Evolutionary conservation across 2,113 vertebrate genomes (phyloP).

Genomic region (Platichthys stellatus): DNA sequence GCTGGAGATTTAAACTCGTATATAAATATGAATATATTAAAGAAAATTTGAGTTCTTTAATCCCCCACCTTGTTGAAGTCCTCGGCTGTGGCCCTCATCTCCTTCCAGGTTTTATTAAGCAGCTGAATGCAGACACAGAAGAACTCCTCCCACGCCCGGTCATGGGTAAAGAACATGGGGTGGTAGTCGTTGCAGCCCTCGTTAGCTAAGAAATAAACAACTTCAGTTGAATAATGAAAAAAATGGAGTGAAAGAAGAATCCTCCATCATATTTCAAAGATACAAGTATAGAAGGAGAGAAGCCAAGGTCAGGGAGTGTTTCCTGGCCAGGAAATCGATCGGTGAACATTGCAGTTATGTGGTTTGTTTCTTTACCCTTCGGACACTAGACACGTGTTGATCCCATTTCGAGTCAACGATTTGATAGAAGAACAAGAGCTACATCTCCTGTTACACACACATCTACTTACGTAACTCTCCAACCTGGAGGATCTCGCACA

Average conservation of each 20-base stretch:
- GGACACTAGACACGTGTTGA: background rate
- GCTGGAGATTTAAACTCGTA: background rate
- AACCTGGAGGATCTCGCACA: slow-evolving; percentile 97
- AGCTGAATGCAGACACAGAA: slow-evolving; percentile 98
- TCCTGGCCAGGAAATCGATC: background rate
- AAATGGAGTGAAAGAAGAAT: background rate
- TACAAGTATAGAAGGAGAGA: background rate
- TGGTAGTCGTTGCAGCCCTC: slow-evolving; percentile 98
- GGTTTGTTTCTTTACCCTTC: background rate
- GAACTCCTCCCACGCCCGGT: slow-evolving; percentile 96
- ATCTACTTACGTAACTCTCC: slow-evolving; percentile 93
- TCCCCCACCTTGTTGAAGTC: slow-evolving; percentile 96
- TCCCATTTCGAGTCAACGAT: background rate
- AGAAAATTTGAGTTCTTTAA: background rate
- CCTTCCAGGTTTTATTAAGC: slow-evolving; percentile 98
- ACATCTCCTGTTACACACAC: background rate
- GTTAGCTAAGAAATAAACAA: slow-evolving; percentile 83
- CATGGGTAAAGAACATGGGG: slow-evolving; percentile 99
- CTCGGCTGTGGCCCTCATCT: slow-evolving; percentile 97
- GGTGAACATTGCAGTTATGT: background rate
- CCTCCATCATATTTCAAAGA: background rate
- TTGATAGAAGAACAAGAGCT: background rate
- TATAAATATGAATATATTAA: background rate
- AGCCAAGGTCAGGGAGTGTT: background rate
- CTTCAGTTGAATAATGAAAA: background rate